Percentiles rank a stretch among this genome's conserved stretches.
Evolutionary conservation across 2,797 vertebrate genomes (phyloP).

Genomic region (Hoplostethus atlanticus): DNA sequence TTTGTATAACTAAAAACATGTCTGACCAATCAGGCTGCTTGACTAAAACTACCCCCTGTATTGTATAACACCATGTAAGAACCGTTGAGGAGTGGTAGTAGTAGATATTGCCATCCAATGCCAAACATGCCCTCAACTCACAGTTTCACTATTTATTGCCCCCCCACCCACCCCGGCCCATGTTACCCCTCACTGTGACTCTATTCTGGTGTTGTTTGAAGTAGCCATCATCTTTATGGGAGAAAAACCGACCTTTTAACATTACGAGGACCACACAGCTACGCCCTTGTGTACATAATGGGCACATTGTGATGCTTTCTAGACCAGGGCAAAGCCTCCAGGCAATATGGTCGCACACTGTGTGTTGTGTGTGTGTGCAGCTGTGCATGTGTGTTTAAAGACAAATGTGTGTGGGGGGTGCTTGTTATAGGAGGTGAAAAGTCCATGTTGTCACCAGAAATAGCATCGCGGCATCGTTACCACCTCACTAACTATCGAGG

Average conservation of each 20-base stretch:
- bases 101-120: too few species aligned
- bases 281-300: background rate
- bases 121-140: too few species aligned
- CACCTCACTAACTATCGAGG: conserved; percentile 2
- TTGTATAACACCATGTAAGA: too few species aligned
- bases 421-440: conserved; percentile 48
- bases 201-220: conserved; percentile 1
- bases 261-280: conserved; percentile 1
- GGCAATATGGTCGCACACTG: background rate
- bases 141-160: too few species aligned
- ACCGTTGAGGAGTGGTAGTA: too few species aligned
- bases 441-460: conserved; percentile 35
- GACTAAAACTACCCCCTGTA: too few species aligned
- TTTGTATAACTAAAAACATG: too few species aligned
- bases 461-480: conserved; percentile 19
- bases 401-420: conserved; percentile 6
- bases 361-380: conserved; percentile 9
- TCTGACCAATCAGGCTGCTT: too few species aligned
- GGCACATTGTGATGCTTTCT: background rate
- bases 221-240: conserved; percentile 4
- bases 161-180: too few species aligned
- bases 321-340: background rate
- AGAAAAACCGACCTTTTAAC: background rate
- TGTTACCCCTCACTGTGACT: background rate
- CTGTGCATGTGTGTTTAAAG: background rate